A percentile compares a stretch with the other conserved stretches of the same genome.
Evolutionary conservation across 1,140 invertebrate genomes (phyloP).

Genomic region (Dufourea novaeangliae): DNA sequence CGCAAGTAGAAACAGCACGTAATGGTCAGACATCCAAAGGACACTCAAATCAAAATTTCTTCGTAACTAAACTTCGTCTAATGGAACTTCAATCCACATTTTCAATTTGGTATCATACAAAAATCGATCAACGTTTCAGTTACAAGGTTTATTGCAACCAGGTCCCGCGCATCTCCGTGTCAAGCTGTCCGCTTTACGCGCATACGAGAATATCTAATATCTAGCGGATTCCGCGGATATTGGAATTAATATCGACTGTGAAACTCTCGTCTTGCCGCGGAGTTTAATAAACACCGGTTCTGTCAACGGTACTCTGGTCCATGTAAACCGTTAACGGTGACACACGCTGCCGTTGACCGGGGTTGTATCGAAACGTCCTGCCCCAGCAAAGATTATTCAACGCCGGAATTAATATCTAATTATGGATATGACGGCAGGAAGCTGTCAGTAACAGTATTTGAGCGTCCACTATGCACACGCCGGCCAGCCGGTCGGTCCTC

Average conservation of each 20-base stretch:
- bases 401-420: conserved; percentile 49
- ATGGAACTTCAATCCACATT: no score
- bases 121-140: no score
- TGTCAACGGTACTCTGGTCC: not conserved
- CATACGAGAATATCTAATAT: not conserved
- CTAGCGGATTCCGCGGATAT: not conserved
- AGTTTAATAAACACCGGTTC: conserved; percentile 4
- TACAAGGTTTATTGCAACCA: no score
- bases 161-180: no score
- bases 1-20: no score
- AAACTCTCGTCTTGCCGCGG: not conserved
- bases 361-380: conserved; percentile 28
- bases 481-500: not conserved
- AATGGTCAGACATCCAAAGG: no score
- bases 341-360: not conserved
- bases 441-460: conserved; percentile 48
- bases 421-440: conserved; percentile 40
- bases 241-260: conserved; percentile 1
- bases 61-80: no score
- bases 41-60: no score
- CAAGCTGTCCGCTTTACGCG: not conserved
- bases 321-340: not conserved
- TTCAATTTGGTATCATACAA: no score
- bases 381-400: conserved; percentile 41
- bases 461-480: conserved; percentile 6